Evolutionary conservation across 2,888 invertebrate genomes (phyloP), one percentile per base, ranked within the genome.

Genomic region (Criorhina ranunculi): DNA sequence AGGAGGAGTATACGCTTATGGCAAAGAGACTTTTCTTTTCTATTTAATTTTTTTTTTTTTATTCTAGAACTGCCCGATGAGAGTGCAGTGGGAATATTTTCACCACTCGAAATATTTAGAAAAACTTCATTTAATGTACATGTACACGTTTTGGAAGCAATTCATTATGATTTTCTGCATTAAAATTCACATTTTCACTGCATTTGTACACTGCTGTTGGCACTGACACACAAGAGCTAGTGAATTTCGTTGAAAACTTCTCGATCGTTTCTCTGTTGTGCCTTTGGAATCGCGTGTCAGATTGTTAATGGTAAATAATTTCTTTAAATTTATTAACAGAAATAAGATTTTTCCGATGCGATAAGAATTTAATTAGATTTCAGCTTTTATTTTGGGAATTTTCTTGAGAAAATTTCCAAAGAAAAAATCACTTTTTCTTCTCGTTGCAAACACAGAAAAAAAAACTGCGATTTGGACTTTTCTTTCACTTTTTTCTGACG

Each of bases 391-490:
- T 72, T 66, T 15, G 17, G 5, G 35, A 12, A 19, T 73, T 73
- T 33, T 5, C 29, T 8, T 11, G 44, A 37, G 57, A 77, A 46
- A n/a, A n/a, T n/a, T 72, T 67, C 42, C 33, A 12, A 49, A 57
- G 51, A 9, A 83, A 75, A 69, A 75, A 49, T 57, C 31, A 62
- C 69, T 79, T 69, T 83, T 79, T 75, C 59, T 46, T 40, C 44
- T 64, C 73, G 67, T 49, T 60, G 55, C 79, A 79, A 73, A 49
- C 67, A 57, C 55, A 83, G 77, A 82, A 82, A 82, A 82, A 81
- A 82, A 82, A 82, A 82, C 72, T 82, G 53, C 82, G 82, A 83
- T 73, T 79, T 83, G 62, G 69, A 79, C 67, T 83, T 83, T 79
- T 83, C 85, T 85, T 85, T 77, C 66, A 67, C 73, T 73, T 70